Base-by-base conservation (phyloP, 2,113 vertebrate genomes). In the Sminthopsis crassicaudata region DNA sequence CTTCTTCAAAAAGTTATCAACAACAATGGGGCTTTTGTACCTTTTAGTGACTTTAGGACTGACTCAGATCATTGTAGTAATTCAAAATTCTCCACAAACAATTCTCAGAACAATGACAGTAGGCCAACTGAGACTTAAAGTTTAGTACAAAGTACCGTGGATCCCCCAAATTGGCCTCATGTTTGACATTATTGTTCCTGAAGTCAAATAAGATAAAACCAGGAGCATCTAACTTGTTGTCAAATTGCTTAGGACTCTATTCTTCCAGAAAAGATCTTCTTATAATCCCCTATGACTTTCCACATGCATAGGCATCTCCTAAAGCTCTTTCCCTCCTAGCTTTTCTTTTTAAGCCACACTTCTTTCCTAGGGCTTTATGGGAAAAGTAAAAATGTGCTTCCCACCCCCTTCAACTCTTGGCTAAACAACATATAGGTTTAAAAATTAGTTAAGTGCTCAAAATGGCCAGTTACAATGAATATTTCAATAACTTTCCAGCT, bases 41-140 rank as follows among this genome's bases (percentile, higher is more conserved):
- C 94, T 95, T 91, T 67, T 96, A 95, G 84, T 93, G 95, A 96
- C 93, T 94, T 94, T 94, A 95, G 24, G 84, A 91, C 94, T 95
- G 53, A 96, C 67, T 95, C 95, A 51, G 97, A 95, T 95, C 96
- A 96, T 95, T 91, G 16, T 46, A 92, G 91, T 0, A 26, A 95
- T 95, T 96, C 96, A 94, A 95, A 97, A 97, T 96, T 95, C 93
- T 94, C 92, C 93, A 84, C 67, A 96, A 53, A 93, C 3, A 25
- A 91, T 92, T 97, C 93, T 95, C 55, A 96, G 95, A 97, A 98
- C 97, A 98, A 98, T 96, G 54, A 95, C 46, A 96, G 90, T 94
- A 94, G 93, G 94, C 91, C 90, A 88, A 54, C 27, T 36, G 93
- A 96, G 96, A 96, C 93, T 98, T 98, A 98, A 97, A 67, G 55